Conservation (phyloP, 2,113 vertebrate species). For the Colossoma macropomum region DNA sequence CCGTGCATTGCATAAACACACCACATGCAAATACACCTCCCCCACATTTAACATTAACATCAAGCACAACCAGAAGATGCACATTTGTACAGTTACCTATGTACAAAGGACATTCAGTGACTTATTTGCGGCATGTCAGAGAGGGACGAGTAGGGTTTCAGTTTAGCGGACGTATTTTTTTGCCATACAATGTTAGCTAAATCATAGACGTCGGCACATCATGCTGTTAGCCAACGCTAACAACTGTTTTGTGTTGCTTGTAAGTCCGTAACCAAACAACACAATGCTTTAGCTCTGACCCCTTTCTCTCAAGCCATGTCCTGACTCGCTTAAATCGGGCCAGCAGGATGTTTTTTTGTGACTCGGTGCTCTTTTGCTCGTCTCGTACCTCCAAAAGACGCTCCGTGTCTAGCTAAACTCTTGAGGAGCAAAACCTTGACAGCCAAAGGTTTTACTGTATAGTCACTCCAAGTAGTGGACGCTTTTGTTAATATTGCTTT, state of each 20-base stretch:
- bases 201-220: conserved; percentile 7
- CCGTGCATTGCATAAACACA: conserved; percentile 16
- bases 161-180: neutral
- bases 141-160: conserved; percentile 6
- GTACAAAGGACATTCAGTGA: conserved; percentile 26
- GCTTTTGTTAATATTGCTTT: neutral
- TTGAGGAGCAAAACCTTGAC: conserved; percentile 14
- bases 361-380: conserved; percentile 19
- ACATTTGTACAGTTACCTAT: conserved; percentile 41
- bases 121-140: neutral
- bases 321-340: conserved; percentile 10
- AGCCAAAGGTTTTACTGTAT: conserved; percentile 32
- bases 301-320: conserved; percentile 31
- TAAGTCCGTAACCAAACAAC: neutral
- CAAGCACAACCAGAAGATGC: conserved; percentile 67
- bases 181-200: neutral
- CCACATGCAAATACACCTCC: conserved; percentile 37
- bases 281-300: conserved; percentile 33
- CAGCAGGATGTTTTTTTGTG: neutral
- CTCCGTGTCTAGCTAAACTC: neutral
- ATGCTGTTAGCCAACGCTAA: neutral
- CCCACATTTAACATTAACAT: conserved; percentile 28
- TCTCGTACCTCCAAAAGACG: neutral
- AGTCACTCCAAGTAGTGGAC: neutral
- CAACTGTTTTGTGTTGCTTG: neutral